Evolutionary conservation across 2,888 invertebrate species (phyloP), one percentile per base, ranked within the genome.

Genomic region (Calameuta filiformis): DNA sequence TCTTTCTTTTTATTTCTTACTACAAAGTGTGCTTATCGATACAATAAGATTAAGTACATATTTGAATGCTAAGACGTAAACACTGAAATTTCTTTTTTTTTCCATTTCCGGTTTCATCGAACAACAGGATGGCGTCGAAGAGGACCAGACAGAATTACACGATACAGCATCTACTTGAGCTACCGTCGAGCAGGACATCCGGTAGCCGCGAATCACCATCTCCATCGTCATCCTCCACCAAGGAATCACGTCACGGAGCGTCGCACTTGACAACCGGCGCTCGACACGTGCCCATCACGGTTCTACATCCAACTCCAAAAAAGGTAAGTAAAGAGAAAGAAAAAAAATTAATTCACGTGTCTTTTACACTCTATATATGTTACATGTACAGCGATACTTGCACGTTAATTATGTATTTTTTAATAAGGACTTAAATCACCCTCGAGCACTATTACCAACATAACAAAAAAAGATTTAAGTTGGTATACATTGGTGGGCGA

Each of bases 101-200:
- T 71, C 31, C 1, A 9, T 75, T 37, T 75, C 40, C 33, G 23
- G 23, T 75, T 56, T 33, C 15, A 56, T 56, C 23, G 23, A 56
- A 23, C 73, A n/a, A 35, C 80, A 91, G 92, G 86, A 92, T 92
- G 92, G 91, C 92, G 87, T 90, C 92, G 82, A 91, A 91, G 86
- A 92, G 92, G 87, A 92, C 92, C 81, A 91, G 92, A 83, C 92
- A 93, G 85, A 92, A 92, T 85, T 93, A 93, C 88, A 93, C 93
- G 80, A 93, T 93, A 85, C 93, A 93, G 88, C 92, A 93, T 87
- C 92, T 93, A 77, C 90, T 93, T 87, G 92, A 93, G 86, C 91
- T 93, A 83, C 89, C 91, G 77, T 92, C 92, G 82, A 91, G 92
- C 80, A 91, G 92, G 85, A 84, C 68, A 79, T 23, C 56, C 56